These are phyloP conservation scores for Zaprionus bogoriensis DNA, from an alignment of 2,888 invertebrate genomes.

Conservation along the genomic window DNA sequence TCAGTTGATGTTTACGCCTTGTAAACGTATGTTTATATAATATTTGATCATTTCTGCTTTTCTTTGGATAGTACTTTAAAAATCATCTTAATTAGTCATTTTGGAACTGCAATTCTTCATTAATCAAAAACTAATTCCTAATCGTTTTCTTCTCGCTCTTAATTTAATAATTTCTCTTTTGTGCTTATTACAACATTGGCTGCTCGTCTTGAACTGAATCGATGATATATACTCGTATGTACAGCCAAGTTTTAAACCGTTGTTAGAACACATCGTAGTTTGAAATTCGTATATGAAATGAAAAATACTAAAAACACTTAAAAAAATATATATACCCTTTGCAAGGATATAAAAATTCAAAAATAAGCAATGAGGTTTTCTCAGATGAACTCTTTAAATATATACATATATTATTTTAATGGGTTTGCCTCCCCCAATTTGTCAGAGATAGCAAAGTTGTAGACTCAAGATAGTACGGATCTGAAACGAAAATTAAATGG, in stretches of 20 bases:
- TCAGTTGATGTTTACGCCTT: slow-evolving; percentile 59
- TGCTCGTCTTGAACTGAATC: slow-evolving; percentile 57
- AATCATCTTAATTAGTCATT: slow-evolving; percentile 57
- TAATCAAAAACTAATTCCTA: slow-evolving; percentile 67
- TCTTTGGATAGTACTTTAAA: slow-evolving; percentile 27
- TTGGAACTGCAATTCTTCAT: slow-evolving; percentile 35
- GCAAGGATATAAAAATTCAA: too few relatives aligned
- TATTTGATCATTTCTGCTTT: slow-evolving; percentile 13
- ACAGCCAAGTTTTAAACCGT: slow-evolving; percentile 67
- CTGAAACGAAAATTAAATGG: too few relatives aligned
- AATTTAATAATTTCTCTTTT: too few relatives aligned
- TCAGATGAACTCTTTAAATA: too few relatives aligned
- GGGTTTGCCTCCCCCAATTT: too few relatives aligned
- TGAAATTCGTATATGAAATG: slow-evolving; percentile 54
- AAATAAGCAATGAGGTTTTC: too few relatives aligned
- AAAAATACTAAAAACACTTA: too few relatives aligned
- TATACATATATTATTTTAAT: too few relatives aligned
- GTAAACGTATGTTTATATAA: slow-evolving; percentile 46
- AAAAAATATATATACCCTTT: too few relatives aligned
- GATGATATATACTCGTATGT: slow-evolving; percentile 14
- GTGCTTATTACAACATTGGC: slow-evolving; percentile 45
- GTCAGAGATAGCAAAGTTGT: too few relatives aligned
- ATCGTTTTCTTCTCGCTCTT: slow-evolving; percentile 15
- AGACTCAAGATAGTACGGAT: too few relatives aligned
- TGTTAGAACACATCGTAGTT: slow-evolving; percentile 70